These are phyloP conservation scores for Ceratosolen solmsi DNA, from an alignment of 1,140 invertebrate genomes.

Conservation along the genomic window DNA sequence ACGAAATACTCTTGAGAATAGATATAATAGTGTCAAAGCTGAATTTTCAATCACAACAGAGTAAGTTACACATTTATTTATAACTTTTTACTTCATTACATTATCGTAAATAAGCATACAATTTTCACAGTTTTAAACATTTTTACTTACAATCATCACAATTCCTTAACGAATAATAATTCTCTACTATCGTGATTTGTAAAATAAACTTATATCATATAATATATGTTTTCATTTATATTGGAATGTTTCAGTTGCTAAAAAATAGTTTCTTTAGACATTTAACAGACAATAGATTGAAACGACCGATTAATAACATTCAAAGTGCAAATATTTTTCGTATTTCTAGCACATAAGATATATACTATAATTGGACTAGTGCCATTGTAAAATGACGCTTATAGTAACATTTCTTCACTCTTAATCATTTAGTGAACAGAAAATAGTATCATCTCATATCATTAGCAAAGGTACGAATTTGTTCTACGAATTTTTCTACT, in stretches of 20 bases:
- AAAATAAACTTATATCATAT: slow-evolving; percentile 6
- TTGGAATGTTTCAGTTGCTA: slow-evolving; percentile 40
- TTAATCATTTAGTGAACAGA: slow-evolving; percentile 22
- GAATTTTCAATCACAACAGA: slow-evolving; percentile 43
- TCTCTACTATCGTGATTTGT: neutral
- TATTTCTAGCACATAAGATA: slow-evolving; percentile 35
- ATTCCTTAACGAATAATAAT: slow-evolving; percentile 22
- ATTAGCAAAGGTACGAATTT: neutral
- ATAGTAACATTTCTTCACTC: slow-evolving; percentile 25
- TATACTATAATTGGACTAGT: slow-evolving; percentile 40
- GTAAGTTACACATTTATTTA: slow-evolving; percentile 48
- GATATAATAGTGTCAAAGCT: neutral
- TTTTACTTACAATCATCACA: slow-evolving; percentile 49
- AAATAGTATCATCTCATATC: slow-evolving; percentile 35
- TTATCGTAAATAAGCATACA: slow-evolving; percentile 35
- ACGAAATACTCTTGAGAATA: neutral
- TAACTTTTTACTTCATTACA: slow-evolving; percentile 43
- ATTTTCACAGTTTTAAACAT: slow-evolving; percentile 53
- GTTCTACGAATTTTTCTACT: slow-evolving; percentile 29
- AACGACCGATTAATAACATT: slow-evolving; percentile 42
- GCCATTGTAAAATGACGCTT: slow-evolving; percentile 44
- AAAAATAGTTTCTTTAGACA: slow-evolving; percentile 44
- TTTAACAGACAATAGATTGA: slow-evolving; percentile 38
- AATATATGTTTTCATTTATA: neutral
- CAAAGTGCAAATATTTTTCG: slow-evolving; percentile 42